Base-by-base conservation (phyloP, 2,113 vertebrate genomes). In the Carassius carassius region DNA sequence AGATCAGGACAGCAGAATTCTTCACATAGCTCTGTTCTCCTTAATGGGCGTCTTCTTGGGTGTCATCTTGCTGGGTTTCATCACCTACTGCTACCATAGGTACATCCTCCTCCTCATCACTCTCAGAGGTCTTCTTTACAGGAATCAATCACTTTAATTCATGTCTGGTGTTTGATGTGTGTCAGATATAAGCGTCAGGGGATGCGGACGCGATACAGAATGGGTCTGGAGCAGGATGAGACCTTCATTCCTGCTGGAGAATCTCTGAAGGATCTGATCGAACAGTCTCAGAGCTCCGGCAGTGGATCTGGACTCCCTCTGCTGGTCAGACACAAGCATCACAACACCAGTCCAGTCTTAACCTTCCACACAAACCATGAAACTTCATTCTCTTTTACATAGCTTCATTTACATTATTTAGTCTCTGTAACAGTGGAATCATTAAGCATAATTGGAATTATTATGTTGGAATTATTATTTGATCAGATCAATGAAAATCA, bases 231-330 rank as follows among this genome's bases (percentile, higher is more conserved):
- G 89, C 97, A 98, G 89, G 97, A 97, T 2, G 97, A 99, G 89
- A 96, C 94, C 1, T 99, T 94, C 91, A 99, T 99, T 84, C 97
- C 97, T 16, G 92, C 96, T 0, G 97, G 97, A 76, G 98, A 99
- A 82, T 98, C 97, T 12, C 94, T 99, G 89, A 97, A 97, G 88
- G 98, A 99, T 90, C 91, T 99, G 23, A 98, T 99, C 0, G 96
- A 99, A 86, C 97, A 98, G 88, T 98, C 97, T 13, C 96, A 96
- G 88, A 99, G 97, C 90, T 99, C 98, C 0, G 98, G 98, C 78
- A 99, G 98, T 3, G 98, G 98, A 16, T 99, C 98, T 8, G 98
- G 98, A 82, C 97, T 99, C 96, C 98, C 98, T 95, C 97, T 99
- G 87, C 96, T 99, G 98, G 98, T 99, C 93, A 90, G 95, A 92